Base-by-base conservation (phyloP, 92 coral and sea anemone genomes). In the Porites lobata region DNA sequence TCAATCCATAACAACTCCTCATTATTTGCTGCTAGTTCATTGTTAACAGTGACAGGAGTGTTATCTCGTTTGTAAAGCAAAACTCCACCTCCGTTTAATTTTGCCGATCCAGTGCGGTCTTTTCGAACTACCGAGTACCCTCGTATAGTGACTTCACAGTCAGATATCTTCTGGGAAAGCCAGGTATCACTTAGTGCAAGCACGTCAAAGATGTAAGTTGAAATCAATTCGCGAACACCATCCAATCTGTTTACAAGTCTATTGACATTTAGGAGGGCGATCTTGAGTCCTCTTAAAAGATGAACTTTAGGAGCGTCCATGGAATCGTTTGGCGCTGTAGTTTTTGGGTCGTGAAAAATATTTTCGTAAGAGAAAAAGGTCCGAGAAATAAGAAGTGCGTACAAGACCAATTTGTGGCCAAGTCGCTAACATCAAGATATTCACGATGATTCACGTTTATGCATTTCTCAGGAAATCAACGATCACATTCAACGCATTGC, bases 371-470 rank as follows among this genome's bases (percentile, higher is more conserved):
- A 50, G 54, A 18, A 64, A 51, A 32, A 8, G 58, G 65, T 70
- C 32, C 43, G 1, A 78, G 86, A 29, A 68, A 53, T 9, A 70
- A 11, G 24, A 79, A 82, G 29, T n/a, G 24, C 43, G 13, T 82
- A 17, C 86, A 82, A 9, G 67, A 47, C 86, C 86, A 65, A 50
- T 52, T 47, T 20, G 86, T 63, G 12, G 88, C 51, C 56, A 70
- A 50, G 65, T 69, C 81, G 65, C 80, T 50, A 74, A 82, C 82
- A 22, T 38, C 50, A 51, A 32, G 59, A 78, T 90, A 86, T 78
- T 92, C 85, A 38, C 9, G 67, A 13, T 66, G 62, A 13, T 74
- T 53, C 91, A 86, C 90, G 76, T 65, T 50, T 15, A 89, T 92
- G 77, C 95, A 92, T 80, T 92, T 90, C 47, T 3, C 47, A 38